These are phyloP conservation scores for Malaclemys terrapin DNA, from an alignment of 2,113 vertebrate genomes.

Conservation along the genomic window DNA sequence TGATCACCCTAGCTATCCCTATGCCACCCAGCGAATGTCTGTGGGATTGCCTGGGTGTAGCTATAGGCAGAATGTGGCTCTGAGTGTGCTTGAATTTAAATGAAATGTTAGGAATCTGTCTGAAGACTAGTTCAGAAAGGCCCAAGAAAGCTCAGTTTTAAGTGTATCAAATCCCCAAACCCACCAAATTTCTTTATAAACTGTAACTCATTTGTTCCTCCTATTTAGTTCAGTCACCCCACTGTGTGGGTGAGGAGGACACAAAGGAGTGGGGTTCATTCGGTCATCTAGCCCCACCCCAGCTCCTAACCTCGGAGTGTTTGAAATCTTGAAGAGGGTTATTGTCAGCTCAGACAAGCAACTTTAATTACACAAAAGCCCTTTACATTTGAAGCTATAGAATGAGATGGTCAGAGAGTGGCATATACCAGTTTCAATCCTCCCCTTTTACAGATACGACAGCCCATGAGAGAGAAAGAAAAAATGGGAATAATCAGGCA, in stretches of 20 bases:
- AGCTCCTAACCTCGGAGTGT: background rate
- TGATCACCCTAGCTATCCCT: background rate
- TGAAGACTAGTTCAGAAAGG: background rate
- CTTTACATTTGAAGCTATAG: background rate
- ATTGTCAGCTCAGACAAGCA: background rate
- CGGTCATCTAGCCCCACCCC: rapidly evolving
- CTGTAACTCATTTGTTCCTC: slow-evolving; percentile 10
- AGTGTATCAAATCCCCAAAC: background rate
- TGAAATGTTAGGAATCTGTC: slow-evolving; percentile 24
- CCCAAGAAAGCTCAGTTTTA: rapidly evolving
- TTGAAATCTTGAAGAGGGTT: background rate
- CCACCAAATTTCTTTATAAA: background rate
- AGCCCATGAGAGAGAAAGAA: background rate
- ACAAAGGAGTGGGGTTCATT: rapidly evolving
- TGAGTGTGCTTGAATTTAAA: background rate
- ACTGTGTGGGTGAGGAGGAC: rapidly evolving
- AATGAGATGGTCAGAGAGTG: background rate
- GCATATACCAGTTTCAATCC: background rate
- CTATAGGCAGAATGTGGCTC: background rate
- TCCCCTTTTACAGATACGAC: background rate
- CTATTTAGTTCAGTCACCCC: background rate
- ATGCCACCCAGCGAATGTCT: rapidly evolving
- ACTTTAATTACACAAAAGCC: background rate
- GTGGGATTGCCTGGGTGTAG: rapidly evolving
- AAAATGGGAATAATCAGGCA: background rate